Percentiles rank a stretch among this genome's conserved stretches.
These are phyloP conservation scores for Papilio glaucus DNA, from an alignment of 1,140 invertebrate genomes.

Conservation along the genomic window DNA sequence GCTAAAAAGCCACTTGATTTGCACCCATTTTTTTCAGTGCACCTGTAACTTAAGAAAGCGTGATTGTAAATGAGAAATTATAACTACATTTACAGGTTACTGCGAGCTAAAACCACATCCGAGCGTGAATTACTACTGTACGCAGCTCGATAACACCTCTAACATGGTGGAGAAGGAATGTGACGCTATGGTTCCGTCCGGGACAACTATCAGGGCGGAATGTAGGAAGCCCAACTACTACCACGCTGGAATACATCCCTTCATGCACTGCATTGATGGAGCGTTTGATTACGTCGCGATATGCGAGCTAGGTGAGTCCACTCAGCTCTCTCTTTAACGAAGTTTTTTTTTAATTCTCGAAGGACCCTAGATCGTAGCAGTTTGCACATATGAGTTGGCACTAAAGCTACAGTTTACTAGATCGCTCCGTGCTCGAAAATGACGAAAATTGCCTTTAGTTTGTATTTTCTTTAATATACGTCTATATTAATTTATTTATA, in stretches of 20 bases:
- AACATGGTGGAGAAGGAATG: conserved; percentile 45
- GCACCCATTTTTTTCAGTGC: not conserved
- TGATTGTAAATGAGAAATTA: not conserved
- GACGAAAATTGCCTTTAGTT: too few relatives aligned
- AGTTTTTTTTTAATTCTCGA: too few relatives aligned
- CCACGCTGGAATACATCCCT: conserved; percentile 39
- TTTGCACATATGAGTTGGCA: too few relatives aligned
- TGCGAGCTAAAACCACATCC: conserved; percentile 49
- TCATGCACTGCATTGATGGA: conserved; percentile 68
- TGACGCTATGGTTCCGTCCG: conserved; percentile 46
- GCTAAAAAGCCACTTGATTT: too few relatives aligned
- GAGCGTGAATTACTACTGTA: conserved; percentile 58
- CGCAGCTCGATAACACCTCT: conserved; percentile 37
- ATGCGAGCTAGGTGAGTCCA: conserved; percentile 58
- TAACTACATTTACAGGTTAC: conserved; percentile 47
- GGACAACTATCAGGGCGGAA: conserved; percentile 50
- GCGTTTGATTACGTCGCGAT: conserved; percentile 66
- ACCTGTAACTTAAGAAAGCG: not conserved
- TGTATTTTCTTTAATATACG: too few relatives aligned
- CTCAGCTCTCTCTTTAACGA: too few relatives aligned
- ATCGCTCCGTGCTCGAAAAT: too few relatives aligned
- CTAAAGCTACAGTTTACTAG: too few relatives aligned
- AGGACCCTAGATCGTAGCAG: too few relatives aligned
- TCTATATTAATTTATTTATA: too few relatives aligned
- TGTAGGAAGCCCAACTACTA: conserved; percentile 62